phyloP scores from a whole-genome alignment of 2,888 invertebrate species.

The Lepeophtheirus nordmannii region DNA sequence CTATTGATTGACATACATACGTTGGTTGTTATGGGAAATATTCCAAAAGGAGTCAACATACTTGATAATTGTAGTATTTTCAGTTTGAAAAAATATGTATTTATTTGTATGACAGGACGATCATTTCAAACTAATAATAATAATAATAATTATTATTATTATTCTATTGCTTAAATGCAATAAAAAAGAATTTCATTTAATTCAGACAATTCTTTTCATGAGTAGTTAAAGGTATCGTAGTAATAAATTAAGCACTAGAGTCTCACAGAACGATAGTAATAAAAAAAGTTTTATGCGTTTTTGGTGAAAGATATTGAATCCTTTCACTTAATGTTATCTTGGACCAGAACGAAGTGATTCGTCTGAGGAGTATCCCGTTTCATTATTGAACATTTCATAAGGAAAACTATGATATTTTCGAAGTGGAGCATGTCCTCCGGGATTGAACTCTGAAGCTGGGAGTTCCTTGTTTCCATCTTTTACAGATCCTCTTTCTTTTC shows the following conservation, averaged over 20 bases:
- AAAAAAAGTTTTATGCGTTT: conserved; percentile 1
- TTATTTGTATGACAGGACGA: no score
- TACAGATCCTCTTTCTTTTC: not conserved
- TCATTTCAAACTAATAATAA: no score
- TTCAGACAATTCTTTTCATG: no score
- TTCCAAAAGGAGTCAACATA: no score
- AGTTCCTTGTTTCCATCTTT: not conserved
- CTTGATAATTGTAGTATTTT: no score
- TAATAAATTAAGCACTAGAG: conserved; percentile 2
- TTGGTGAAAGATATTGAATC: not conserved
- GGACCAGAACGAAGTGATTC: conserved; percentile 5
- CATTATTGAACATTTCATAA: conserved; percentile 21
- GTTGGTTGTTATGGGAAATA: no score
- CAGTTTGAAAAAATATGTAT: no score
- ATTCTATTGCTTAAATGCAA: no score
- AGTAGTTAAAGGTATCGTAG: no score
- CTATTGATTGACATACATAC: no score
- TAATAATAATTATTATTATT: no score
- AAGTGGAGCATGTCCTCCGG: conserved; percentile 7
- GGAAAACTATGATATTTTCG: conserved; percentile 23
- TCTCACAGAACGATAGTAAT: not conserved
- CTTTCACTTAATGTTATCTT: not conserved
- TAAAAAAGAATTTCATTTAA: no score
- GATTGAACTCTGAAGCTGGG: not conserved
- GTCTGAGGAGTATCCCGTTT: conserved; percentile 22